A percentile compares a stretch with the other conserved stretches of the same genome.
Evolutionary conservation across 2,888 invertebrate species (phyloP).

Genomic region (Chrysotoxum bicinctum): DNA sequence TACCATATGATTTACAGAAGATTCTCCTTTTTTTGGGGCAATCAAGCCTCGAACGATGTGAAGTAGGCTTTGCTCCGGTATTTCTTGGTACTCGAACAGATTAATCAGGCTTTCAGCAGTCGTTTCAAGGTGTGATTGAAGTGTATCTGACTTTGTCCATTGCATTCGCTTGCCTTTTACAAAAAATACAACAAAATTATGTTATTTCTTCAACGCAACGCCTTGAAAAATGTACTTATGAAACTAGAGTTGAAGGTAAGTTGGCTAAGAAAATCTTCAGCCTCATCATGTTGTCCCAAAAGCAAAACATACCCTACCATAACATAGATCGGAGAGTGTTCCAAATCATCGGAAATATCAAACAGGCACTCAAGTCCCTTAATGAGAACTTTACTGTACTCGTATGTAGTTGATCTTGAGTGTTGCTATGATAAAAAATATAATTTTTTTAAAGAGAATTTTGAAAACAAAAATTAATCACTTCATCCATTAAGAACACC

Average conservation of each 20-base stretch:
- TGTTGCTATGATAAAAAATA: no score
- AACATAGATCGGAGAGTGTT: background rate
- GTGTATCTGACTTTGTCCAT: slow-evolving; percentile 6
- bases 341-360: background rate
- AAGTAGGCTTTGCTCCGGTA: slow-evolving; percentile 76
- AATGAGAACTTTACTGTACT: slow-evolving; percentile 86
- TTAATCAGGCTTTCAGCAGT: slow-evolving; percentile 78
- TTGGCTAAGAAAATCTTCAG: background rate
- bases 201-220: no score
- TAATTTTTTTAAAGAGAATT: no score
- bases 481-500: slow-evolving; percentile 78
- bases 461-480: no score
- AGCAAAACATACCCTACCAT: slow-evolving; percentile 25
- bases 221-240: background rate
- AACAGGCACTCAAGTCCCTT: slow-evolving; percentile 81
- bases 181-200: background rate
- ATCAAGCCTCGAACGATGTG: slow-evolving; percentile 88
- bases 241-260: background rate
- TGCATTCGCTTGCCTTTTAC: background rate
- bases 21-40: slow-evolving; percentile 79
- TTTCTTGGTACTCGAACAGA: slow-evolving; percentile 75
- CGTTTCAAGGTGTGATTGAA: slow-evolving; percentile 74
- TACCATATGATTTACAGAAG: slow-evolving; percentile 80
- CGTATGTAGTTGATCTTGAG: slow-evolving; percentile 65
- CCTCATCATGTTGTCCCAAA: slow-evolving; percentile 30